Evolutionary conservation across 2,888 invertebrate genomes (phyloP), one percentile per base, ranked within the genome.

Genomic region (Cephus pygmeus): DNA sequence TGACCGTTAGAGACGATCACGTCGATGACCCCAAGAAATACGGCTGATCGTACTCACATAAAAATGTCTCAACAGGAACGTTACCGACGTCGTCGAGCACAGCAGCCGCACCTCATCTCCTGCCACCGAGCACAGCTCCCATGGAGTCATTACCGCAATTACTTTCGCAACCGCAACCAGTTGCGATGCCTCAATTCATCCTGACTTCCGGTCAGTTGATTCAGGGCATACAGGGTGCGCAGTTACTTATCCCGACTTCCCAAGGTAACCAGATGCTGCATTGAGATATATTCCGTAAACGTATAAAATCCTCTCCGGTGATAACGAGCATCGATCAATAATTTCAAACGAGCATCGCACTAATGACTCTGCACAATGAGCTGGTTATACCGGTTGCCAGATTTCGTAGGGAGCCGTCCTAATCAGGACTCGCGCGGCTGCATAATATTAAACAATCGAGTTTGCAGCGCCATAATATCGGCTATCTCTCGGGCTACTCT

Each of bases 161-260:
- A 92, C 93, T 92, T 80, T 91, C 92, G 79, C 92, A 92, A 80
- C 93, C 93, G 76, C 93, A 93, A 89, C 93, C 95, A 77, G 95
- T 95, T 80, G 94, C 95, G 77, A 97, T 98, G 96, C 98, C 98
- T 80, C 98, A 98, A 92, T 95, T 98, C 87, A 97, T 98, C 90
- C 93, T 98, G 85, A 97, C 97, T 81, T 97, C 97, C 79, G 97
- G 98, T 77, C 97, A 98, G 92, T 94, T 98, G 89, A 96, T 97
- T 80, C 97, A 97, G 91, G 97, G 97, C 84, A 97, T 98, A 86
- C 98, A 98, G 92, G 97, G 97, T 23, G 97, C 98, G 74, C 98
- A 98, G 91, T 94, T 98, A 79, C 95, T 98, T 87, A 98, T 98
- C 92, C 98, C 98, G 76, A 98, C 98, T 77, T 97, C 98, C 81